Conservation (phyloP, 1,140 invertebrate species). For the Uloborus diversus region DNA sequence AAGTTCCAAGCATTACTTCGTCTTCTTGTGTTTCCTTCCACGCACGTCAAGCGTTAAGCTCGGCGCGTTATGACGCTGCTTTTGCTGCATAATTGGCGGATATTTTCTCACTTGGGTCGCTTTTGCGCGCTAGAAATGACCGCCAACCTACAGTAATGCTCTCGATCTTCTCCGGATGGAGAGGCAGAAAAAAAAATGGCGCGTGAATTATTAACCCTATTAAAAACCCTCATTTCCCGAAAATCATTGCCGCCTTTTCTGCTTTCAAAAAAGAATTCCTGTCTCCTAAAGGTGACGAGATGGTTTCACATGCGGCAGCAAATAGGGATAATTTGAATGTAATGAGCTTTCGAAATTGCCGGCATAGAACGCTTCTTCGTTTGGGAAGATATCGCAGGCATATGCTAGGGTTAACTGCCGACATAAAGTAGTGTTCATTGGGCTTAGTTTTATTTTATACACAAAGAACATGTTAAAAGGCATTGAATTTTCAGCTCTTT, state of each 20-base stretch:
- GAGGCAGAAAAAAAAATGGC: neutral
- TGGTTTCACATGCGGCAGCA: neutral
- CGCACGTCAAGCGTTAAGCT: no score
- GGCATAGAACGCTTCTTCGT: neutral
- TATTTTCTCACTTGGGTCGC: neutral
- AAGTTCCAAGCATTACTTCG: no score
- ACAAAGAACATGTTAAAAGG: no score
- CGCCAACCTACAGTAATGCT: neutral
- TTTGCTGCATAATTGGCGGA: conserved; percentile 2
- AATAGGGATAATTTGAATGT: conserved; percentile 28
- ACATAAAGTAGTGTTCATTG: no score
- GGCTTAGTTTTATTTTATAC: no score
- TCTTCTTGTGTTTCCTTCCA: no score
- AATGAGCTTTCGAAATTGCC: neutral
- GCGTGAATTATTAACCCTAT: conserved; percentile 29
- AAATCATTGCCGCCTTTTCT: no score
- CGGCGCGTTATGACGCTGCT: conserved; percentile 2
- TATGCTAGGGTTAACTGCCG: no score
- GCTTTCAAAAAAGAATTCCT: neutral
- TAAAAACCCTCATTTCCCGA: conserved; percentile 24
- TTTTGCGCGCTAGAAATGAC: conserved; percentile 1
- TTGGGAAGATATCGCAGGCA: no score
- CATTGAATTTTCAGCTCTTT: no score
- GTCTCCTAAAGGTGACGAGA: neutral
- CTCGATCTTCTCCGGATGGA: neutral